These are phyloP conservation scores for Trogon melanurus DNA, from an alignment of 2,113 vertebrate genomes.

Conservation along the genomic window DNA sequence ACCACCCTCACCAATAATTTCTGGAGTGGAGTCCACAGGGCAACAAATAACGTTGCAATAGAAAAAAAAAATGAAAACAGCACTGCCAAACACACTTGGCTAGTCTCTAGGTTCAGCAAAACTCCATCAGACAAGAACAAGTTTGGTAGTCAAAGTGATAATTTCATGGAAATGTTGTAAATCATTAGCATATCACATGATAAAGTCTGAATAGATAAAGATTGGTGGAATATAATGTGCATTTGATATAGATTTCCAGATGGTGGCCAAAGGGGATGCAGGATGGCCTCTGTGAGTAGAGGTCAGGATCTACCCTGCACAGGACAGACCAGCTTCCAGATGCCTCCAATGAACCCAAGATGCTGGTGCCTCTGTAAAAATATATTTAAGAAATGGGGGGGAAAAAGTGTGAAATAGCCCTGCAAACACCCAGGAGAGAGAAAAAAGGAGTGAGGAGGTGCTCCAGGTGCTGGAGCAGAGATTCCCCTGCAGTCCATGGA, in stretches of 20 bases:
- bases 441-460: not conserved
- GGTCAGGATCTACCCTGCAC: not conserved
- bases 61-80: not conserved
- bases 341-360: rapidly evolving
- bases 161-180: not conserved
- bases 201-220: not conserved
- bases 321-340: not conserved
- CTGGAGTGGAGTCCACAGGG: not conserved
- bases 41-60: not conserved
- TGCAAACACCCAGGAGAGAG: not conserved
- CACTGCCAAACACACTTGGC: not conserved
- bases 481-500: not conserved
- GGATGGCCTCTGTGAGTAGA: not conserved
- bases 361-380: not conserved
- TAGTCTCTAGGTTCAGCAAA: not conserved
- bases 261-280: not conserved
- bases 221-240: not conserved
- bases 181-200: rapidly evolving
- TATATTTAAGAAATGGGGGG: not conserved
- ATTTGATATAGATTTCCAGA: not conserved
- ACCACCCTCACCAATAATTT: not conserved
- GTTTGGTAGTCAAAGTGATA: not conserved
- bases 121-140: not conserved
- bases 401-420: not conserved
- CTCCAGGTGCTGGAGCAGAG: not conserved